Base-by-base conservation (phyloP, 1,140 invertebrate species). In the Habropoda laboriosa region DNA sequence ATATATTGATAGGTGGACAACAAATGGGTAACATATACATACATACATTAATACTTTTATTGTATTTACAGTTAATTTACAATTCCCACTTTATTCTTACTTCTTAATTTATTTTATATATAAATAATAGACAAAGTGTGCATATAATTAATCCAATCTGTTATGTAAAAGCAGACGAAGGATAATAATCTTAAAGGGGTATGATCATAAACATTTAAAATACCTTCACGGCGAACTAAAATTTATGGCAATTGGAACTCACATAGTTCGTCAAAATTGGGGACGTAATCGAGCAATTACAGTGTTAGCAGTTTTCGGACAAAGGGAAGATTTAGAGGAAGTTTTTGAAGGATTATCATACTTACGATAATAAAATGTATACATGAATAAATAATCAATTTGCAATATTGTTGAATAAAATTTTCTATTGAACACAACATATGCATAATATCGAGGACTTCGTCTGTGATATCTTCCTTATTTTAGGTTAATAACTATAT, bases 171-270 rank as follows among this genome's bases (percentile, higher is more conserved):
- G 38, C 49, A 90, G 90, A 10, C 78, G 86, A 61, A 84, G 70
- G 42, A 82, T 91, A 64, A 38, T 86, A 3, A 55, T 91, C n/a
- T 60, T 91, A 2, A 77, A 70, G 38, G 90, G 88, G 51, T 85
- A 79, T 7, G 63, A 89, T 83, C 88, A 90, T 45, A 87, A 82
- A 4, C 90, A 91, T 79, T 64, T 91, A 45, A 82, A 77, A 45
- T 89, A 87, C 58, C 80, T 91, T 0, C 40, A 87, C 0, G 21
- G 78, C 0, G 86, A 91, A 61, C 10, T 84, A 10, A 60, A 81
- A 42, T 86, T 66, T 61, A 2, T 30, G 1, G 81, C 85, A 1
- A 27, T 88, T 16, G 86, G 72, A 10, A 77, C 49, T 0, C 32
- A 87, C 10, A 38, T 45, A 0, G 40, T 86, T 16, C 81, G 80